phyloP scores from a whole-genome alignment of 2,888 invertebrate genomes.

The Microplitis deprimator region DNA sequence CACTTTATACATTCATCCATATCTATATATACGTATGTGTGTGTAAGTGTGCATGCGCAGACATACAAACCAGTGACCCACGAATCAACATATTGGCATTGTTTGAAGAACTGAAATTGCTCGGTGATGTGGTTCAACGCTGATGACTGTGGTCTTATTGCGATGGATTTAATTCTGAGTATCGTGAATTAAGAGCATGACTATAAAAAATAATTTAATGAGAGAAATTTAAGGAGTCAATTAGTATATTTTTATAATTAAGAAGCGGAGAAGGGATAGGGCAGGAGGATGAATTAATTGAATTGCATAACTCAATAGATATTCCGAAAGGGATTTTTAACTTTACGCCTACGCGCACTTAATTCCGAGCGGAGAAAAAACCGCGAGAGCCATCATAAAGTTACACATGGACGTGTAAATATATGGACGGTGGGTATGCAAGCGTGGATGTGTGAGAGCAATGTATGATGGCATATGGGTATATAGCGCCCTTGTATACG shows the following conservation, averaged over 20 bases:
- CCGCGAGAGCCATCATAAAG: constrained; percentile 16
- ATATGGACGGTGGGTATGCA: constrained; percentile 17
- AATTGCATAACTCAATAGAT: neutral
- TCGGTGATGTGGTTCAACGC: constrained; percentile 44
- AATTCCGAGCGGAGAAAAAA: neutral
- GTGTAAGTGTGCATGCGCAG: constrained; percentile 24
- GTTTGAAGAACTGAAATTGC: constrained; percentile 64
- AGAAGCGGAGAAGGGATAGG: too few relatives aligned
- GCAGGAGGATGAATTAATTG: neutral
- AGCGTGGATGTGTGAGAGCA: constrained; percentile 15
- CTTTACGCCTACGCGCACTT: constrained; percentile 37
- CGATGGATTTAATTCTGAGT: neutral
- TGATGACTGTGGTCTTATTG: constrained; percentile 6
- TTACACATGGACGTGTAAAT: constrained; percentile 8
- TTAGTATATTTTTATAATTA: too few relatives aligned
- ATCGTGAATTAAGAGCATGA: neutral
- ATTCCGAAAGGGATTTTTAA: neutral
- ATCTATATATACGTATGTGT: constrained; percentile 3
- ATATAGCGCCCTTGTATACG: constrained; percentile 42
- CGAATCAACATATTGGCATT: constrained; percentile 68
- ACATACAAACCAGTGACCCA: constrained; percentile 66
- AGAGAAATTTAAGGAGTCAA: too few relatives aligned
- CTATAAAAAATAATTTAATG: too few relatives aligned
- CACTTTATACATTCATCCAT: constrained; percentile 16
- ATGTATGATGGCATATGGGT: neutral